A percentile compares a stretch with the other conserved stretches of the same genome.
Evolutionary conservation across 2,113 vertebrate genomes (phyloP).

Genomic region (Brachyhypopomus gauderio): DNA sequence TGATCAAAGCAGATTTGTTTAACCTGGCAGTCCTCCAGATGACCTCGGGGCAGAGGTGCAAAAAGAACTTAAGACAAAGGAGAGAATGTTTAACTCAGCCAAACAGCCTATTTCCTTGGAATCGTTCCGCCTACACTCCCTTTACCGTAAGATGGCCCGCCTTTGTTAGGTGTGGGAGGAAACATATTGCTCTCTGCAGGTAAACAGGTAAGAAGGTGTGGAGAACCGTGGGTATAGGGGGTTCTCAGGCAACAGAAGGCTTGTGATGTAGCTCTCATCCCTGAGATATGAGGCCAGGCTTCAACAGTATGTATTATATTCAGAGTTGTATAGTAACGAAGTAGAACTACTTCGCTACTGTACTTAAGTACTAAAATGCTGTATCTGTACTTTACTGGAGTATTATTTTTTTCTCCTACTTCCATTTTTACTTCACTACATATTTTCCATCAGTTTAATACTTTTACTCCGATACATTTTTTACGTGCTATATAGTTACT

Average conservation of each 20-base stretch:
- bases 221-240: not conserved
- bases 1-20: slow-evolving; percentile 53
- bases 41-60: slow-evolving; percentile 15
- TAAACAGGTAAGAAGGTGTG: not conserved
- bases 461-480: no score
- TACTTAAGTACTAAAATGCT: no score
- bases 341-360: no score
- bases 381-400: no score
- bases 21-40: slow-evolving; percentile 45
- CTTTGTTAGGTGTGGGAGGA: slow-evolving; percentile 16
- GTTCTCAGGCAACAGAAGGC: not conserved
- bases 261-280: not conserved
- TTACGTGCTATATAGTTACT: no score
- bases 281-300: not conserved
- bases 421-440: no score
- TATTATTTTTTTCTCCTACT: no score
- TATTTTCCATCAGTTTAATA: no score
- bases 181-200: not conserved
- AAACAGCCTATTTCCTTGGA: slow-evolving; percentile 33
- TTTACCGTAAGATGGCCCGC: slow-evolving; percentile 52
- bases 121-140: slow-evolving; percentile 16
- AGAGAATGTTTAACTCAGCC: slow-evolving; percentile 26
- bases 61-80: slow-evolving; percentile 28
- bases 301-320: not conserved
- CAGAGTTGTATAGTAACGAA: no score